A percentile compares a stretch with the other conserved stretches of the same genome.
Evolutionary conservation across 2,797 vertebrate genomes (phyloP).

Genomic region (Schizopygopsis pylzovi): DNA sequence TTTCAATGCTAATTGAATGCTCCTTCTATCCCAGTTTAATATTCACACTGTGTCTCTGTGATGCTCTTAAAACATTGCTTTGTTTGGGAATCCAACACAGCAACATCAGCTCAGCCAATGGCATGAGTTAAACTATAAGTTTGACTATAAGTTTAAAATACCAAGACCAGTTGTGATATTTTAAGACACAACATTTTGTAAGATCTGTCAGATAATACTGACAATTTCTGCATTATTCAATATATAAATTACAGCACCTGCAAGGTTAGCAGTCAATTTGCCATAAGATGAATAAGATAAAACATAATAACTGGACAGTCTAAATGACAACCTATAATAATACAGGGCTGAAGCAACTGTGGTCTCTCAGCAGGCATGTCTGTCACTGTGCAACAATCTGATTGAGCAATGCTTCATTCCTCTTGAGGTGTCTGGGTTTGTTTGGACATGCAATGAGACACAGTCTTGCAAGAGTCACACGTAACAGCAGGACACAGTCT

Average conservation of each 20-base stretch:
- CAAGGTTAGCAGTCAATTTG: not conserved
- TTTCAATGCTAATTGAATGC: not conserved
- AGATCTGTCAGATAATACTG: not conserved
- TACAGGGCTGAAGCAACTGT: slow-evolving; percentile 13
- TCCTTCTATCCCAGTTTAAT: not conserved
- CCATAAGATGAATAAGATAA: not conserved
- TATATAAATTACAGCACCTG: not conserved
- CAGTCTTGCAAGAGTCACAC: not conserved
- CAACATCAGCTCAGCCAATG: not conserved
- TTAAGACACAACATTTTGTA: not conserved
- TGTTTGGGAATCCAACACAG: not conserved
- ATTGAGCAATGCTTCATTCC: slow-evolving; percentile 32
- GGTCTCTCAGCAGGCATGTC: slow-evolving; percentile 2
- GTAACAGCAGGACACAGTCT: slow-evolving; percentile 7
- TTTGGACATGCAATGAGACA: slow-evolving; percentile 27
- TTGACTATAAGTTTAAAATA: not conserved
- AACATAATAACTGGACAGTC: not conserved
- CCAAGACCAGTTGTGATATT: not conserved
- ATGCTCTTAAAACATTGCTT: not conserved
- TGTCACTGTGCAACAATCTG: not conserved
- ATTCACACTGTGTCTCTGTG: not conserved
- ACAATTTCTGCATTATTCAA: not conserved
- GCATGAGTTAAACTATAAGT: not conserved
- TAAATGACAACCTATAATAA: slow-evolving; percentile 12
- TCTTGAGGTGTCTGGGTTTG: slow-evolving; percentile 13